These are phyloP conservation scores for Ptilodon capucinus DNA, from an alignment of 2,888 invertebrate genomes.

Conservation along the genomic window DNA sequence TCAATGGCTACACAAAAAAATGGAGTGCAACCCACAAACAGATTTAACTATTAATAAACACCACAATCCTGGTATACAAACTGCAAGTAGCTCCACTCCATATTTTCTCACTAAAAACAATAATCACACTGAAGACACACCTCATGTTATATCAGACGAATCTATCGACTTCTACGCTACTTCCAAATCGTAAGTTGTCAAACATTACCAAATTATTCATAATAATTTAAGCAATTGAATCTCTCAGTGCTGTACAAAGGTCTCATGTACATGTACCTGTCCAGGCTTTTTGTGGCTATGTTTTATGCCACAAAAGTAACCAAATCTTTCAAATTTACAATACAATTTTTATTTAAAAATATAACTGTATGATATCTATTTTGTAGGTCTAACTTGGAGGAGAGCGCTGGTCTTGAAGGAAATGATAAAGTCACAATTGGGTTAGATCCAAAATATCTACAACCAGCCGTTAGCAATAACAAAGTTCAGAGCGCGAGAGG, in stretches of 20 bases:
- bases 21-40: slow-evolving; percentile 55
- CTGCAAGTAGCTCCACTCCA: slow-evolving; percentile 64
- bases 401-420: slow-evolving; percentile 53
- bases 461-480: slow-evolving; percentile 55
- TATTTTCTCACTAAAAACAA: slow-evolving; percentile 56
- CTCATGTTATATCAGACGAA: slow-evolving; percentile 60
- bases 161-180: slow-evolving; percentile 74
- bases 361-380: no score
- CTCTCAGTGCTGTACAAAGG: no score
- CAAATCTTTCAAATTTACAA: background rate
- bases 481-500: slow-evolving; percentile 42
- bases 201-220: background rate
- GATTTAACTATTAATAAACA: slow-evolving; percentile 36
- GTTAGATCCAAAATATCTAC: slow-evolving; percentile 71
- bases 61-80: slow-evolving; percentile 33
- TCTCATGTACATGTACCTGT: no score
- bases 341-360: no score
- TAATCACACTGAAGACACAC: slow-evolving; percentile 41
- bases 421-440: slow-evolving; percentile 43
- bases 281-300: no score
- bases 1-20: slow-evolving; percentile 78
- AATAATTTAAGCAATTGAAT: no score
- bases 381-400: slow-evolving; percentile 61
- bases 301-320: no score
- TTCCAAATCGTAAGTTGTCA: slow-evolving; percentile 61